Evolutionary conservation across 2,888 invertebrate genomes (phyloP).

Genomic region (Phorcus lineatus): DNA sequence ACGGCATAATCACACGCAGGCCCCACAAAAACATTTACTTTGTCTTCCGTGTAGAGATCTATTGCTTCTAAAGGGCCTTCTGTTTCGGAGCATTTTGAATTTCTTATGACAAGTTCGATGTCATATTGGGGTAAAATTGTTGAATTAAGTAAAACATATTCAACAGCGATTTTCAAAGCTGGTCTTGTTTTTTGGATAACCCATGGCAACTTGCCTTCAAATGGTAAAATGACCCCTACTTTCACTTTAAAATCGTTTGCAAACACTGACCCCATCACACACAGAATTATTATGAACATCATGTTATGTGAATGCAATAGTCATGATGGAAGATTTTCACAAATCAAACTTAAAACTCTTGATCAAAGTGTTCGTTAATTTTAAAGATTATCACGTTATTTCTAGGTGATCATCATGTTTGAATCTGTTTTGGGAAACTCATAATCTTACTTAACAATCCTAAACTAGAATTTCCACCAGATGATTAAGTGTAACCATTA

Average conservation of each 20-base stretch:
- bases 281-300: no score
- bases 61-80: slow-evolving; percentile 69
- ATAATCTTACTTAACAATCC: no score
- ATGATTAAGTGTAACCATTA: no score
- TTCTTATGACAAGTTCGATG: slow-evolving; percentile 50
- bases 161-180: background rate
- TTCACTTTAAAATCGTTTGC: background rate
- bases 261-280: no score
- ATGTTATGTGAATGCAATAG: no score
- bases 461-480: no score
- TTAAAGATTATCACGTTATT: no score
- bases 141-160: slow-evolving; percentile 9
- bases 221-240: background rate
- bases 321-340: no score
- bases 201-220: background rate
- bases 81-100: slow-evolving; percentile 72
- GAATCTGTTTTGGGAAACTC: no score
- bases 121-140: slow-evolving; percentile 46
- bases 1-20: slow-evolving; percentile 80
- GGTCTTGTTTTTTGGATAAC: background rate
- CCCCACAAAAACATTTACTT: slow-evolving; percentile 70
- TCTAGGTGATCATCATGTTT: no score
- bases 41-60: slow-evolving; percentile 63
- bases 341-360: no score
- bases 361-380: no score